A percentile compares a stretch with the other conserved stretches of the same genome.
Evolutionary conservation across 2,113 vertebrate species (phyloP).

Genomic region (Bufo gargarizans): DNA sequence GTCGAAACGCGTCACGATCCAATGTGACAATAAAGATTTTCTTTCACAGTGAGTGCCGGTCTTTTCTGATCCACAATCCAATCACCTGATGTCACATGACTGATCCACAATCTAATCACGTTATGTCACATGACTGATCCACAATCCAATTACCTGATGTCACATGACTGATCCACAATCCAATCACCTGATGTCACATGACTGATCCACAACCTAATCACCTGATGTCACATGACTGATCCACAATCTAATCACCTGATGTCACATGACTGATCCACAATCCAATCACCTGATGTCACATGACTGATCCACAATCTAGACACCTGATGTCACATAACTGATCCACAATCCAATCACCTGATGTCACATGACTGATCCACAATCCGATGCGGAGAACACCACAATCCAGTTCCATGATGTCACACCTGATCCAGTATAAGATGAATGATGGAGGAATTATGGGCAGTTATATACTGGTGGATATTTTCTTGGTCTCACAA

Average conservation of each 20-base stretch:
- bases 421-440: no score
- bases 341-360: background rate
- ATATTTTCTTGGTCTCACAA: no score
- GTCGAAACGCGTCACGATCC: no score
- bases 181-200: background rate
- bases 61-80: background rate
- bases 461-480: no score
- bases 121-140: no score
- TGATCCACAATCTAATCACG: background rate
- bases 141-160: background rate
- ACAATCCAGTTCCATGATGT: no score
- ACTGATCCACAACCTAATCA: background rate
- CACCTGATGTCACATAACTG: background rate
- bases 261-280: background rate
- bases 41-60: no score
- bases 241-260: background rate
- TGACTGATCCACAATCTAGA: background rate
- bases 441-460: no score
- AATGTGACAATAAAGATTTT: no score
- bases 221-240: background rate
- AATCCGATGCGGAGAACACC: background rate
- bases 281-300: background rate
- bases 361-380: background rate
- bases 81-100: background rate
- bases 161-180: background rate